Conservation (phyloP, 2,113 vertebrate species). For the Aptenodytes forsteri region DNA sequence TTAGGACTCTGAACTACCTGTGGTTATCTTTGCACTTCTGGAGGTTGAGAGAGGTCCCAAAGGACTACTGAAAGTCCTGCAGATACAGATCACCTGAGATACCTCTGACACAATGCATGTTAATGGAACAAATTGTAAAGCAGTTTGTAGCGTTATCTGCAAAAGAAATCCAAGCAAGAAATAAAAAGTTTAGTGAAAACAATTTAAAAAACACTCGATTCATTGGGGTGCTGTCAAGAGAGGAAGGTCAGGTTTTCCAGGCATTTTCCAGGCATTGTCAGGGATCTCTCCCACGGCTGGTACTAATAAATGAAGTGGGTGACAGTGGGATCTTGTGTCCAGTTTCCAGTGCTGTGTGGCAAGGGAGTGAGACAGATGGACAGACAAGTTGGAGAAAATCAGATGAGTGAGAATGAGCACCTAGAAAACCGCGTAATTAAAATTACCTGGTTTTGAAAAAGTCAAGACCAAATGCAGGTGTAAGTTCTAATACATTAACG, state of each 20-base stretch:
- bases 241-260: background rate
- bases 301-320: background rate
- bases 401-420: background rate
- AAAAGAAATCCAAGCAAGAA: background rate
- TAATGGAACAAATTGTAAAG: background rate
- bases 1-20: background rate
- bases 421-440: background rate
- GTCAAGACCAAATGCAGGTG: background rate
- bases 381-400: background rate
- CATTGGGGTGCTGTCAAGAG: background rate
- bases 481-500: background rate
- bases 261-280: background rate
- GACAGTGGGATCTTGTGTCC: background rate
- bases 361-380: background rate
- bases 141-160: background rate
- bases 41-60: background rate
- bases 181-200: background rate
- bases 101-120: fast-evolving
- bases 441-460: background rate
- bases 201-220: background rate
- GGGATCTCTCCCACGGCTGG: background rate
- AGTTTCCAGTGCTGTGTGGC: background rate
- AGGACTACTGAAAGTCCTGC: background rate
- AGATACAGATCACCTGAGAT: background rate
- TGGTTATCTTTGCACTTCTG: background rate